Percentiles rank a stretch among this genome's conserved stretches.
phyloP scores from a whole-genome alignment of 30 jellyfish, hydroid and myxozoan species.

The Pseudorhiza aurosa region DNA sequence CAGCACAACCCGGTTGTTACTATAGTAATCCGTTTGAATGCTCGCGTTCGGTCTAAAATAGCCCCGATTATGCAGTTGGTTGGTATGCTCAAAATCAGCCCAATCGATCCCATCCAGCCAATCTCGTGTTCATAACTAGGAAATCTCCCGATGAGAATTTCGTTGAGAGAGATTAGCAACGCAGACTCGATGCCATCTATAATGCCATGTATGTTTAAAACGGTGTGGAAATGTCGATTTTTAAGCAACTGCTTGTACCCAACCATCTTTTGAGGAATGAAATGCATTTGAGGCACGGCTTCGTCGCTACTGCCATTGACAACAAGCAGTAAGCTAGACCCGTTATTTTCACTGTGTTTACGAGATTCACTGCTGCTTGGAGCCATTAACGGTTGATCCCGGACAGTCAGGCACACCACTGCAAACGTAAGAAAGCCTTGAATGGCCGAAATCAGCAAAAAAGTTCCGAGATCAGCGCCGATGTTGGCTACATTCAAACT shows the following conservation, averaged over 20 bases:
- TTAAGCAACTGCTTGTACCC: neutral
- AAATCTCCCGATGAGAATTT: neutral
- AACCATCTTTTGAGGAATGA: neutral
- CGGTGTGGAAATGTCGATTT: neutral
- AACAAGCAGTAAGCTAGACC: neutral
- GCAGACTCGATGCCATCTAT: neutral
- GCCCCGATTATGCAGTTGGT: neutral
- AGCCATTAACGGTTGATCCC: neutral
- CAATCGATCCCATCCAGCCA: slow-evolving; percentile 1
- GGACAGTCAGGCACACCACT: neutral
- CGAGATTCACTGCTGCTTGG: slow-evolving; percentile 15
- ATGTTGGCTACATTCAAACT: neutral
- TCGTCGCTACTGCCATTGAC: neutral
- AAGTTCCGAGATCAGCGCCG: neutral
- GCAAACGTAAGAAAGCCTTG: neutral
- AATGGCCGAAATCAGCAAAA: neutral
- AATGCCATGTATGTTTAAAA: slow-evolving; percentile 2
- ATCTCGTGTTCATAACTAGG: neutral
- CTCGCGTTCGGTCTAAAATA: neutral
- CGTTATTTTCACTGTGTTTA: neutral
- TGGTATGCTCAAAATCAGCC: neutral
- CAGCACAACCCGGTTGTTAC: neutral
- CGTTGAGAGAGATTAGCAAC: neutral
- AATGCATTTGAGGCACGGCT: neutral
- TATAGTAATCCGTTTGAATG: neutral